Percentiles rank a stretch among this genome's conserved stretches.
phyloP scores from a whole-genome alignment of 2,797 vertebrate species.

The Peromyscus aztecus region DNA sequence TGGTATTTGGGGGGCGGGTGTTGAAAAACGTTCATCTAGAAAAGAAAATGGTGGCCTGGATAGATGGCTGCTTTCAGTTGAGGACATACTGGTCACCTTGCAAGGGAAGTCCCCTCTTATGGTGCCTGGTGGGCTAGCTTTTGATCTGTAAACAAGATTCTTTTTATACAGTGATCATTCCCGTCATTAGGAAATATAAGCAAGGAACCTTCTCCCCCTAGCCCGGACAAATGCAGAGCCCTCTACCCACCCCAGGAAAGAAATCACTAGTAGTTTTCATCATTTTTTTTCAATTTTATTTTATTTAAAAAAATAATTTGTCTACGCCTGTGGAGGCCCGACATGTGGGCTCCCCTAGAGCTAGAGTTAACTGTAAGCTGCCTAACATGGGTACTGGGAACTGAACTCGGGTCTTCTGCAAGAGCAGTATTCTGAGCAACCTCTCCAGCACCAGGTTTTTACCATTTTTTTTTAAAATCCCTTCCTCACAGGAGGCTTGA shows the following conservation, averaged over 20 bases:
- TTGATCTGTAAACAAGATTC: neutral
- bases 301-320: neutral
- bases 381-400: neutral
- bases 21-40: slow-evolving; percentile 24
- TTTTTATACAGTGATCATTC: neutral
- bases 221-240: neutral
- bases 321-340: neutral
- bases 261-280: neutral
- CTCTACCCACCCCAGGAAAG: neutral
- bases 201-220: neutral
- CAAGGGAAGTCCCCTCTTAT: neutral
- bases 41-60: slow-evolving; percentile 43
- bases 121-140: neutral
- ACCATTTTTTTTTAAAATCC: neutral
- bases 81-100: neutral
- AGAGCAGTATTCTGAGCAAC: neutral
- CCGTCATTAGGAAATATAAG: neutral
- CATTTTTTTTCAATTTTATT: neutral
- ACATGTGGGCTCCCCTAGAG: neutral
- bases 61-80: neutral
- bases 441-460: neutral
- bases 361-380: neutral
- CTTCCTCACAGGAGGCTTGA: neutral
- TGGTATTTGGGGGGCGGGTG: slow-evolving; percentile 48
- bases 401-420: neutral